Evolutionary conservation across 1,140 invertebrate species (phyloP).

Genomic region (Zaprionus kolodkinae): DNA sequence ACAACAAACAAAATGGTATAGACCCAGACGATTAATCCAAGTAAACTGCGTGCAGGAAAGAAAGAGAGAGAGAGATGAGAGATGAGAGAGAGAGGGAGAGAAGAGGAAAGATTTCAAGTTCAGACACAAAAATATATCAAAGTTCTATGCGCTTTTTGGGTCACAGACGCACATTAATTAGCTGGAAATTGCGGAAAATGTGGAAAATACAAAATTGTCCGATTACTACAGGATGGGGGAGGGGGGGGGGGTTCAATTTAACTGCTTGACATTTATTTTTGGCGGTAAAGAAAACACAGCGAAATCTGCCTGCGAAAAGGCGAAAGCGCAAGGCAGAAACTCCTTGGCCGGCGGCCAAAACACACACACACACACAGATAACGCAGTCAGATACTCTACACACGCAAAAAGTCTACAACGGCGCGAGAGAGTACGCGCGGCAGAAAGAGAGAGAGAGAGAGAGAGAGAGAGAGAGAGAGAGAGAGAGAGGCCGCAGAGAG

Average conservation of each 20-base stretch:
- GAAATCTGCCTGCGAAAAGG: slow-evolving; percentile 23
- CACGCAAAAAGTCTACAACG: slow-evolving; percentile 35
- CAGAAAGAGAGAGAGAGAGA: not conserved
- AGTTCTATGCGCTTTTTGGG: slow-evolving; percentile 34
- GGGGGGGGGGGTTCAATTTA: slow-evolving; percentile 15
- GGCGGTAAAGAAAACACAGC: slow-evolving; percentile 48
- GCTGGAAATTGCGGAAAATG: slow-evolving; percentile 31
- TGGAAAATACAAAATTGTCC: not conserved
- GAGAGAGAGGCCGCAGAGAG: slow-evolving; percentile 11
- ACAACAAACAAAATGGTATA: no score
- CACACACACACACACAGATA: slow-evolving; percentile 34
- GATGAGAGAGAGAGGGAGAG: not conserved
- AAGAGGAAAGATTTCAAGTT: slow-evolving; percentile 34
- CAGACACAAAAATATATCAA: slow-evolving; percentile 25
- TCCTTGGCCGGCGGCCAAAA: slow-evolving; percentile 39
- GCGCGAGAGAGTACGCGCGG: not conserved
- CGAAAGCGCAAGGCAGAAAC: slow-evolving; percentile 14
- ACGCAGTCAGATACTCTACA: slow-evolving; percentile 28
- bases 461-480: not conserved
- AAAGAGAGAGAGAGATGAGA: not conserved
- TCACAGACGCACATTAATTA: slow-evolving; percentile 52
- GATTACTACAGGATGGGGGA: no score
- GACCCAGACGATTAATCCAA: no score
- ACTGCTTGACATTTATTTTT: slow-evolving; percentile 51
- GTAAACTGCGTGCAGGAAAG: slow-evolving; percentile 7